phyloP scores from a whole-genome alignment of 2,113 vertebrate genomes.

The Halcyon senegalensis region DNA sequence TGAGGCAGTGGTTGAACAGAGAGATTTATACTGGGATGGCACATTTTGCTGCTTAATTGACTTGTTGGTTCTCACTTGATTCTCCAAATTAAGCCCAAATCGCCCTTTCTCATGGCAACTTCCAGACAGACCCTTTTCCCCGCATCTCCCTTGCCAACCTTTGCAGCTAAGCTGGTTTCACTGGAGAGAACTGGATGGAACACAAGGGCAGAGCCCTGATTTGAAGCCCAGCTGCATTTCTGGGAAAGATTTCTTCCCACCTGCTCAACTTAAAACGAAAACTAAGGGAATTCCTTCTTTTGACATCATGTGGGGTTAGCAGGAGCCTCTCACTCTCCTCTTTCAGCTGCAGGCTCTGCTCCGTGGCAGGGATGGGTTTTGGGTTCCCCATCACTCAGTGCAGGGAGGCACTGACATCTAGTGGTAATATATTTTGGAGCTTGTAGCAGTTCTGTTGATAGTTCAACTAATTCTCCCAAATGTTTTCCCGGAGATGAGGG shows the following conservation, averaged over 20 bases:
- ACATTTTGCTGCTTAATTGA: fast-evolving
- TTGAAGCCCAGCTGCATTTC: background rate
- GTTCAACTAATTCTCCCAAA: background rate
- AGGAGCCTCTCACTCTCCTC: fast-evolving
- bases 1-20: fast-evolving
- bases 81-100: background rate
- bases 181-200: fast-evolving
- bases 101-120: background rate
- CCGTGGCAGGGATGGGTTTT: background rate
- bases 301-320: background rate
- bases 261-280: background rate
- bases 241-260: background rate
- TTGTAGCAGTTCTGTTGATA: fast-evolving
- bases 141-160: fast-evolving
- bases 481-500: background rate
- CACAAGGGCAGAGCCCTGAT: background rate
- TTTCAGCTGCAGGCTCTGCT: background rate
- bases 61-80: fast-evolving
- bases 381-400: background rate
- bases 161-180: background rate
- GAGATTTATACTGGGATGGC: fast-evolving
- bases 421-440: background rate
- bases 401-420: conserved; percentile 66
- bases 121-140: background rate
- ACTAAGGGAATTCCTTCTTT: background rate